Percentiles rank a stretch among this genome's conserved stretches.
Evolutionary conservation across 1,140 invertebrate genomes (phyloP).

Genomic region (Bombus vancouverensis): DNA sequence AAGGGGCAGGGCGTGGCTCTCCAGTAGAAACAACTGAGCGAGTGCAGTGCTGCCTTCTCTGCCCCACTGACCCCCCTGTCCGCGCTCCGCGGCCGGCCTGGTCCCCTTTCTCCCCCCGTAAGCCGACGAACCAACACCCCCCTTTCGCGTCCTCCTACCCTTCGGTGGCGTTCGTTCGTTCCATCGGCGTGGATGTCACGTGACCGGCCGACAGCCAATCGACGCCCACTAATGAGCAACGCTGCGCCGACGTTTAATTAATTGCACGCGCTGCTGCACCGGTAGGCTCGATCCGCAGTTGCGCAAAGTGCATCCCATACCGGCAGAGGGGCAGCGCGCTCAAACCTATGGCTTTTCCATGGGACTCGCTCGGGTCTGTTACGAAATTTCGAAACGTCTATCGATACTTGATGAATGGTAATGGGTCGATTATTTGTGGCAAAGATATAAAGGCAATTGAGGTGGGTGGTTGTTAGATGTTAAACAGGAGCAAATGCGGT

Average conservation of each 20-base stretch:
- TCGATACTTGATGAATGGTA: too few relatives aligned
- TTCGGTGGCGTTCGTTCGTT: slow-evolving; percentile 47
- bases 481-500: not conserved
- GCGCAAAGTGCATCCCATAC: slow-evolving; percentile 47
- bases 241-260: slow-evolving; percentile 66
- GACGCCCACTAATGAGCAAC: slow-evolving; percentile 69
- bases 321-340: not conserved
- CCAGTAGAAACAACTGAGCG: slow-evolving; percentile 80
- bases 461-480: not conserved
- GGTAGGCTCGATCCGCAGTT: slow-evolving; percentile 55
- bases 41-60: slow-evolving; percentile 65
- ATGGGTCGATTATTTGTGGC: not conserved
- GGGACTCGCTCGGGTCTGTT: not conserved
- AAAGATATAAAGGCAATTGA: not conserved
- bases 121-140: slow-evolving; percentile 74
- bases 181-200: slow-evolving; percentile 58
- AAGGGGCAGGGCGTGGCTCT: slow-evolving; percentile 80
- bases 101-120: slow-evolving; percentile 68
- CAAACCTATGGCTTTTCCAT: not conserved
- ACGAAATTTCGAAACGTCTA: not conserved
- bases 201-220: slow-evolving; percentile 68
- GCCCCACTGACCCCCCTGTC: slow-evolving; percentile 58
- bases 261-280: slow-evolving; percentile 61
- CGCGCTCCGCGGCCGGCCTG: slow-evolving; percentile 34
- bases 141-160: slow-evolving; percentile 72